These are phyloP conservation scores for Cryptocephalus moraei DNA, from an alignment of 2,888 invertebrate genomes.

Conservation along the genomic window DNA sequence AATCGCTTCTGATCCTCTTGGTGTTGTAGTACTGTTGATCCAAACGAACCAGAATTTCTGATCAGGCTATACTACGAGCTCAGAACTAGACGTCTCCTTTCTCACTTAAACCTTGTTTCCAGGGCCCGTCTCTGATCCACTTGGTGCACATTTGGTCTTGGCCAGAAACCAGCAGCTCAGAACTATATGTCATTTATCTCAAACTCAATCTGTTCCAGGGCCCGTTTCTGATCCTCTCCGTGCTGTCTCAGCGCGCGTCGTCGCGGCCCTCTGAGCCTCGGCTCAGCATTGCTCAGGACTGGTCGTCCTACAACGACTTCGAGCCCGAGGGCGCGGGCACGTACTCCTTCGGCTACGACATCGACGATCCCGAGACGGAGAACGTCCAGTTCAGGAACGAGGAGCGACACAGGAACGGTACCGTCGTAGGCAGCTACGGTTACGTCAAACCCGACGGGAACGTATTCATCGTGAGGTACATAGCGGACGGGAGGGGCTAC, in stretches of 20 bases:
- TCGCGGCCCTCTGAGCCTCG: constrained; percentile 6
- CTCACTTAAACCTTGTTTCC: no score
- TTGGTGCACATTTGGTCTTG: no score
- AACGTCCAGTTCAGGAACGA: constrained; percentile 65
- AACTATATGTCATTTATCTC: no score
- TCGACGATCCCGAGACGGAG: constrained; percentile 51
- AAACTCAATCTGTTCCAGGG: no score
- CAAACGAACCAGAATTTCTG: no score
- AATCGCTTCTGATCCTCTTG: no score
- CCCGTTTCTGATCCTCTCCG: not conserved
- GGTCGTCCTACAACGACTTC: constrained; percentile 33
- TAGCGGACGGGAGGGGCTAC: constrained; percentile 57
- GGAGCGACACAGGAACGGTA: constrained; percentile 58
- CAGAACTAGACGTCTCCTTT: no score
- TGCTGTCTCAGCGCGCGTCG: not conserved
- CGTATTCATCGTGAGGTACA: constrained; percentile 50
- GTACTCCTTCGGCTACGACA: constrained; percentile 64
- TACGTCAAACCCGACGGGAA: constrained; percentile 54
- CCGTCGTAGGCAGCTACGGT: constrained; percentile 63
- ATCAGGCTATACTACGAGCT: no score
- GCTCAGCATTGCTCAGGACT: constrained; percentile 29
- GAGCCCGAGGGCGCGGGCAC: constrained; percentile 48
- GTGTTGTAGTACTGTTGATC: no score
- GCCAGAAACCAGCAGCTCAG: no score
- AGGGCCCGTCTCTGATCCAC: no score